phyloP scores from a whole-genome alignment of 2,113 vertebrate species.

The Meles meles region DNA sequence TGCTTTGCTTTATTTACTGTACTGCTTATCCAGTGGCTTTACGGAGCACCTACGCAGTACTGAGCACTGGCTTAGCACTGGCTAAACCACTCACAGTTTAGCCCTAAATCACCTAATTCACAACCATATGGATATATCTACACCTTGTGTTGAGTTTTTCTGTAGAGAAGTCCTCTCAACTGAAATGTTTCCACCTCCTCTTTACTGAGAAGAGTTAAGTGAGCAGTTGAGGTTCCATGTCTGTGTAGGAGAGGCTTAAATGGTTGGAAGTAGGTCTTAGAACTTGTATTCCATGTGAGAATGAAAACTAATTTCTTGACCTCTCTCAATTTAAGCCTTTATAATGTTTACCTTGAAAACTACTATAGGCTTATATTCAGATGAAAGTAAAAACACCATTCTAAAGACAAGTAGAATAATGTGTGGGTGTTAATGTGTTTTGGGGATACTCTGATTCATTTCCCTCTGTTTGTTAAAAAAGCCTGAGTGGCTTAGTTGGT shows the following conservation, averaged over 20 bases:
- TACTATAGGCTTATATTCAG: not conserved
- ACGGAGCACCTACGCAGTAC: not conserved
- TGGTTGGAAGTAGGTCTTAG: not conserved
- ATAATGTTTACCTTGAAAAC: slow-evolving; percentile 10
- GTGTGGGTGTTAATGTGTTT: not conserved
- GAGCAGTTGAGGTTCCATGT: not conserved
- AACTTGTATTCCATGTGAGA: not conserved
- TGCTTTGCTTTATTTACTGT: not conserved
- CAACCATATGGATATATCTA: not conserved
- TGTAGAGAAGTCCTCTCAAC: not conserved
- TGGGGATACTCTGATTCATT: not conserved
- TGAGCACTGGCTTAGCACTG: not conserved
- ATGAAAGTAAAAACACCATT: not conserved
- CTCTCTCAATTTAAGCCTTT: not conserved
- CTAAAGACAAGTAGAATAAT: not conserved
- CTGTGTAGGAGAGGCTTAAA: not conserved
- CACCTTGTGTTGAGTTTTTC: not conserved
- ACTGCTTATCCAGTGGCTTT: not conserved
- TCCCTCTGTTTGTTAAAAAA: not conserved
- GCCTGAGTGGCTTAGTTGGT: not conserved
- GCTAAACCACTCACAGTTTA: not conserved
- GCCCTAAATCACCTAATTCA: not conserved
- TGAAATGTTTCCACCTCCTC: not conserved
- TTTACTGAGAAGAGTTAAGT: not conserved
- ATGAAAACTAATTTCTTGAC: not conserved